Evolutionary conservation across 1,140 invertebrate genomes (phyloP), one percentile per base, ranked within the genome.

Genomic region (Drosophila miranda): DNA sequence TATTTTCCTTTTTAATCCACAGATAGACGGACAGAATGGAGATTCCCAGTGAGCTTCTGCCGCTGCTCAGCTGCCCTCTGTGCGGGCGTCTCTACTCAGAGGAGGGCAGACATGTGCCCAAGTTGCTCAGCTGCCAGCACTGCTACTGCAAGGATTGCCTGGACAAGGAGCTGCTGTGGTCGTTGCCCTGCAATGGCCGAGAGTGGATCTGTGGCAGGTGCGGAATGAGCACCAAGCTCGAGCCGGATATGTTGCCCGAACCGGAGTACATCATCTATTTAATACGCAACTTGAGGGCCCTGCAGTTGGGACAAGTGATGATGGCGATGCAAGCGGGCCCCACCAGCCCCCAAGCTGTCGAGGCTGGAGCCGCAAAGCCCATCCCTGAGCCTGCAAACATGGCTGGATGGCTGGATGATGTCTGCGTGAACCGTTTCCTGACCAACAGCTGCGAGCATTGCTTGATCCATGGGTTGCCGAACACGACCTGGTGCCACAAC

Each of bases 121-220:
- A 96, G 89, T 92, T 95, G 87, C 92, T 96, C 52, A 93, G 93
- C 46, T 96, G 95, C 92, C 95, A 94, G 82, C 95, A 96, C 87
- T 94, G 94, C 86, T 95, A 95, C 90, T 96, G 95, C 81, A 92
- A 95, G 69, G 93, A 94, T 59, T 96, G 95, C 90, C 93, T 95
- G 77, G 4, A 45, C n/a, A 30, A 11, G 28, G 0, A 59, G 45
- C 45, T 43, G 3, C 19, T 93, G 94, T 57, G 93, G 93, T 58
- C 93, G 93, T 71, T 91, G 94, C 93, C 76, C 94, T 93, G 34
- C 92, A 93, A 49, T 94, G 94, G 76, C 94, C 94, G 95, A 75
- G 94, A 95, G 70, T 91, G 95, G 49, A 93, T 93, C 76, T 96
- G 95, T 76, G 92, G 93, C 14, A 93, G 95, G 78, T 78, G 75